Evolutionary conservation across 2,888 invertebrate species (phyloP).

Genomic region (Sminthurinus aureus): DNA sequence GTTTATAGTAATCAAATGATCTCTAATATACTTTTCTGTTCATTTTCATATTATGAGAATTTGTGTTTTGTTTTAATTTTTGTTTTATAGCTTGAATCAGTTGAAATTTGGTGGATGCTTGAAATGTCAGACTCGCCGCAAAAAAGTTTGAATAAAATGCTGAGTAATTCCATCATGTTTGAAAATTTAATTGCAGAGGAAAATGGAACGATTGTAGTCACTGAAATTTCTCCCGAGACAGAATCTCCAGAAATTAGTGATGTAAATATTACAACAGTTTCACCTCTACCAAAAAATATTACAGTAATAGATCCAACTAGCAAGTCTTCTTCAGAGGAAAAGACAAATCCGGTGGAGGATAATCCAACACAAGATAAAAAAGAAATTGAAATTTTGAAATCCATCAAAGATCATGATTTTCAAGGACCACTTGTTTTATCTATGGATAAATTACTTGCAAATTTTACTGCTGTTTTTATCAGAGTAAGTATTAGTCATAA

Average conservation of each 20-base stretch:
- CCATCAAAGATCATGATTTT: constrained; percentile 34
- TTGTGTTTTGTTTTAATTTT: background rate
- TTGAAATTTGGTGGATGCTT: constrained; percentile 34
- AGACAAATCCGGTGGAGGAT: background rate
- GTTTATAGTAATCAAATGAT: too few species aligned
- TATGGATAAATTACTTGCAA: constrained; percentile 26
- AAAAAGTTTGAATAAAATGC: background rate
- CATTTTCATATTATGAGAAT: too few species aligned
- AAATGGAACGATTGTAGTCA: background rate
- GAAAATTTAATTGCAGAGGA: background rate
- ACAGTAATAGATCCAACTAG: constrained; percentile 5
- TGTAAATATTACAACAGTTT: background rate
- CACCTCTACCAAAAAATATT: background rate
- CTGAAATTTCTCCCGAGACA: background rate
- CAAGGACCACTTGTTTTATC: constrained; percentile 19
- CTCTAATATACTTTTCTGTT: too few species aligned
- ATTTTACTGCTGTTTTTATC: background rate
- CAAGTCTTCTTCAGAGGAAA: background rate
- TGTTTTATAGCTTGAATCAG: constrained; percentile 8
- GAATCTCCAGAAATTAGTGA: background rate
- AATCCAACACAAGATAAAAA: background rate
- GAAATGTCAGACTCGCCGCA: background rate
- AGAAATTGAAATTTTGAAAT: constrained; percentile 29
- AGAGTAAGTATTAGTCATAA: constrained; percentile 8
- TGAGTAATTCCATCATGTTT: background rate